Base-by-base conservation (phyloP, 2,113 vertebrate species). In the Phylloscopus trochiloides region DNA sequence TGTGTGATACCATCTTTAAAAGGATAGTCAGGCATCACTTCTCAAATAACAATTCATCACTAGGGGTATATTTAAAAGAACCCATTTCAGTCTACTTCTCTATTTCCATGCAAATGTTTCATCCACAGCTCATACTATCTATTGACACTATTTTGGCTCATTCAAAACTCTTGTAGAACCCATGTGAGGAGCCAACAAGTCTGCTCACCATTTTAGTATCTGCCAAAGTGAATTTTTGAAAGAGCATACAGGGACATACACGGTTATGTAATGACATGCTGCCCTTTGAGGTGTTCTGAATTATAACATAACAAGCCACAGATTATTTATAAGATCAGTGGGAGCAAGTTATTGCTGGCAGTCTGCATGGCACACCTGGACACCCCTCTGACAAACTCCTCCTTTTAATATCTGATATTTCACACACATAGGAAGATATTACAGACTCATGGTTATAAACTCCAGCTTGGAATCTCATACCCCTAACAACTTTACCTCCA, bases 241-340 rank as follows among this genome's bases (percentile, higher is more conserved):
- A 86, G 88, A 88, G 50, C 34, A 63, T 42, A 65, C 9, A 79
- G 45, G 85, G 50, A 88, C 50, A 54, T 45, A 65, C 17, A 36
- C 8, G 34, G 42, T 73, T 93, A 88, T 25, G 80, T 62, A 83
- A 73, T 31, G 58, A 70, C 34, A 73, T 3, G 32, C 20, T 93
- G 50, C 45, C 74, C 81, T 93, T 90, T 72, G 88, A 90, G 77
- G 66, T 57, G n/a, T 31, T 92, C 82, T 92, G 55, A 88, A 86
- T 80, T 83, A 86, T 90, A 92, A 45, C 25, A 17, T 11, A 93
- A 70, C 48, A 82, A 93, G 50, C 16, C 75, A 76, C n/a, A 65
- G 42, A 65, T 40, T 88, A 85, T 54, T 93, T 90, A 45, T 50
- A 92, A 86, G 42, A 86, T 80, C 62, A 86, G 47, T 28, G 34